Percentiles rank a stretch among this genome's conserved stretches.
phyloP scores from a whole-genome alignment of 53 echinoderm and acorn worm genomes.

The Holothuria leucospilota region DNA sequence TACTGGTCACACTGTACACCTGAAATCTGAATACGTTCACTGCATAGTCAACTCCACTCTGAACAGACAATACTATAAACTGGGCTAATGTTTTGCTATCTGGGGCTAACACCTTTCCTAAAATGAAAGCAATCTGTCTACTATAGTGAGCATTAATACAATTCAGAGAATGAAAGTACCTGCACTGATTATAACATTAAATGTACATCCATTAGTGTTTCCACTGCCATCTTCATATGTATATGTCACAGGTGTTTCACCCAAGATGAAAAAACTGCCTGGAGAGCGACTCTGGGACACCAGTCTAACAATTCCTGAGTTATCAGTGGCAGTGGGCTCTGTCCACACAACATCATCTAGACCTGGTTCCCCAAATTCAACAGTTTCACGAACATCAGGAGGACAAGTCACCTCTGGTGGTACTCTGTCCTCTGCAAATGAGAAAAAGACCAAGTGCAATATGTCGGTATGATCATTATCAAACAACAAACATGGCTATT shows the following conservation, averaged over 20 bases:
- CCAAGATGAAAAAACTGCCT: slow-evolving; percentile 23
- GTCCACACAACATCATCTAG: slow-evolving; percentile 32
- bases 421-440: slow-evolving; percentile 33
- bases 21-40: too few relatives aligned
- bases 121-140: too few relatives aligned
- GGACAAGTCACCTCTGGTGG: slow-evolving; percentile 52
- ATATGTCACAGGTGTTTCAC: slow-evolving; percentile 19
- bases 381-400: slow-evolving; percentile 1
- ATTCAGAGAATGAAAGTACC: background rate
- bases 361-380: slow-evolving; percentile 36
- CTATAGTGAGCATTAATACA: background rate
- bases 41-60: too few relatives aligned
- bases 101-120: too few relatives aligned
- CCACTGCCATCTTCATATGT: background rate
- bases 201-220: slow-evolving; percentile 4
- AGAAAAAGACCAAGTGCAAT: background rate
- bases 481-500: too few relatives aligned
- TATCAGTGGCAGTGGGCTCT: slow-evolving; percentile 54
- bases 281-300: slow-evolving; percentile 34
- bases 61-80: too few relatives aligned
- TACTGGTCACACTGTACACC: too few relatives aligned
- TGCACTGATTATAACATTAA: slow-evolving; percentile 24
- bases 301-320: slow-evolving; percentile 51
- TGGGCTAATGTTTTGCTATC: too few relatives aligned
- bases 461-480: too few relatives aligned